Evolutionary conservation across 2,797 vertebrate species (phyloP).

Genomic region (Cuculus canorus): DNA sequence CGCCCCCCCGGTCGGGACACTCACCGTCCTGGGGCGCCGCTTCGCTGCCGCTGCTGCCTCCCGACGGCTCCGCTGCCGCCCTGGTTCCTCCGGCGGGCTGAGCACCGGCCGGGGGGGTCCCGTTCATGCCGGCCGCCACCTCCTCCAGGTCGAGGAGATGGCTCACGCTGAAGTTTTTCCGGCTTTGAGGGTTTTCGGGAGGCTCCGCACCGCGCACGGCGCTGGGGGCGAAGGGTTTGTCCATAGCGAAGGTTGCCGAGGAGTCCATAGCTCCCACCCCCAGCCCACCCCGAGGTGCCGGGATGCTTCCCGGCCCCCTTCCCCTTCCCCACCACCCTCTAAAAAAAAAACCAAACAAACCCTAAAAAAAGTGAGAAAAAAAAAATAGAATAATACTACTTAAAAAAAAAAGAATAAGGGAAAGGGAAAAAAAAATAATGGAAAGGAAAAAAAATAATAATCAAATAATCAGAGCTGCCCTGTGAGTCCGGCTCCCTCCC

Average conservation of each 20-base stretch:
- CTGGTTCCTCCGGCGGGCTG: conserved; percentile 49
- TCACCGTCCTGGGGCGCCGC: conserved; percentile 79
- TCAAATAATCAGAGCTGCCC: background rate
- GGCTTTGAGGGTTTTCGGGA: conserved; percentile 75
- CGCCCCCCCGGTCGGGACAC: too few species aligned
- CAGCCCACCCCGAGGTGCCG: conserved; percentile 22
- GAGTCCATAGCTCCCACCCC: conserved; percentile 74
- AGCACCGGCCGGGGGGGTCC: conserved; percentile 50
- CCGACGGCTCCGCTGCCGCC: conserved; percentile 74
- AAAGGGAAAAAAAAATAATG: background rate
- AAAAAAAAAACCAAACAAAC: too few species aligned
- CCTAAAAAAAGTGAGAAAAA: background rate
- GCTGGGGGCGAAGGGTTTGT: conserved; percentile 74
- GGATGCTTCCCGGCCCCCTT: conserved; percentile 9
- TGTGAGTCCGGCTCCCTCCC: conserved; percentile 26
- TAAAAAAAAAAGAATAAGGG: background rate
- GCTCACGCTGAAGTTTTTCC: conserved; percentile 84
- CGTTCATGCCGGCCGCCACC: conserved; percentile 78
- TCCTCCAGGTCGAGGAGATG: conserved; percentile 84
- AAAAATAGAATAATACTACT: background rate
- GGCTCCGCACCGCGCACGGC: conserved; percentile 71
- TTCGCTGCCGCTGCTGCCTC: conserved; percentile 83
- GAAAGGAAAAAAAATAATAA: background rate
- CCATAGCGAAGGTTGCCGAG: conserved; percentile 74
- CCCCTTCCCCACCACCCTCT: background rate